Conservation (phyloP, 2,113 vertebrate genomes). For the Hypanus sabinus region DNA sequence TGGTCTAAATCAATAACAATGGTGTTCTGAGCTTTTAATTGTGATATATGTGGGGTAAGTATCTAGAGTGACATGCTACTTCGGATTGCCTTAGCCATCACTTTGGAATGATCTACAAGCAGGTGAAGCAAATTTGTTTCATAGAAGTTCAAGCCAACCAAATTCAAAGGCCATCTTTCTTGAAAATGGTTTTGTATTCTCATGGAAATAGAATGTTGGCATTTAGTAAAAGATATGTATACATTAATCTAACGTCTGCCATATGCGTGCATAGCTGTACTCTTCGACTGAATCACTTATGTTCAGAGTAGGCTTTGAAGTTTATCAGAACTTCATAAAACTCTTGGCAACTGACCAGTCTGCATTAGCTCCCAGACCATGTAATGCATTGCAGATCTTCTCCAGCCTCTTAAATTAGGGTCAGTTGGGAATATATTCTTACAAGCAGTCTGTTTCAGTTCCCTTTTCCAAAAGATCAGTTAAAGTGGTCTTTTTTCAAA, state of each 20-base stretch:
- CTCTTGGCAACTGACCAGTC: constrained; percentile 67
- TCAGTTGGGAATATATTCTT: constrained; percentile 33
- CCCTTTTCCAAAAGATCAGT: constrained; percentile 15
- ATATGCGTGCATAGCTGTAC: constrained; percentile 57
- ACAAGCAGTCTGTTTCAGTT: constrained; percentile 5
- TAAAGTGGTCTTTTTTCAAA: not conserved
- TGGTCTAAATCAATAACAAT: not conserved
- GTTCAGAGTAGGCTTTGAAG: constrained; percentile 72
- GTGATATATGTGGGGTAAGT: not conserved
- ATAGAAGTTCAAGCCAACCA: not conserved
- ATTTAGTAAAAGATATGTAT: constrained; percentile 52
- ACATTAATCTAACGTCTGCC: constrained; percentile 42
- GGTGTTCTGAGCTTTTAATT: not conserved
- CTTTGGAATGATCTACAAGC: constrained; percentile 2
- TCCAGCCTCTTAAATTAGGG: constrained; percentile 8
- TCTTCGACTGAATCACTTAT: constrained; percentile 67
- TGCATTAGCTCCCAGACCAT: constrained; percentile 63
- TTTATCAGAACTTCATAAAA: constrained; percentile 60
- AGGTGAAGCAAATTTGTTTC: not conserved
- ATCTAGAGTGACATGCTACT: not conserved
- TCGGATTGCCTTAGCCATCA: not conserved
- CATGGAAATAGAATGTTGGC: constrained; percentile 23
- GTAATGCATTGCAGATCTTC: constrained; percentile 70
- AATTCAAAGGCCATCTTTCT: constrained; percentile 20
- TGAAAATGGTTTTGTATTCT: not conserved